Evolutionary conservation across 2,888 invertebrate genomes (phyloP).

Genomic region (Diloba caeruleocephala): DNA sequence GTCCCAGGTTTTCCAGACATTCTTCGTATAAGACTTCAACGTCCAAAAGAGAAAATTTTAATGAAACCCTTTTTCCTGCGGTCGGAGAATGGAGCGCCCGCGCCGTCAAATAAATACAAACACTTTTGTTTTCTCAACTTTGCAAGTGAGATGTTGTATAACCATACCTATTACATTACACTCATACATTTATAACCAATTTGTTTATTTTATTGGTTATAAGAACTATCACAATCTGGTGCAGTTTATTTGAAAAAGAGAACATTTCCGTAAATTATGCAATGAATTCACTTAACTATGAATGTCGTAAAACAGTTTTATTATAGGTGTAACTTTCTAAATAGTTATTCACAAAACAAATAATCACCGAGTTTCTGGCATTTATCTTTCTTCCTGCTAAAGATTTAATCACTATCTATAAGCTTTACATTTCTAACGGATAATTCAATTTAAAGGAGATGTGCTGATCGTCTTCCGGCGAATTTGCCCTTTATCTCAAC

Average conservation of each 20-base stretch:
- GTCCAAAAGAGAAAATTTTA: too few species aligned
- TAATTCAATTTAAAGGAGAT: too few species aligned
- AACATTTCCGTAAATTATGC: slow-evolving; percentile 16
- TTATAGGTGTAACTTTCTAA: not conserved
- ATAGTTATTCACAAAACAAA: not conserved
- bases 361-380: too few species aligned
- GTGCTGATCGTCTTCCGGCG: too few species aligned
- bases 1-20: too few species aligned
- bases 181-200: slow-evolving; percentile 10
- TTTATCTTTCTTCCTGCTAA: not conserved
- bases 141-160: slow-evolving; percentile 17
- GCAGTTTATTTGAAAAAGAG: slow-evolving; percentile 16
- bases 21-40: too few species aligned
- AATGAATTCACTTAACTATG: slow-evolving; percentile 9
- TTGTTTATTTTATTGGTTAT: not conserved
- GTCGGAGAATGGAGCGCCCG: too few species aligned
- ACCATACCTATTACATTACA: slow-evolving; percentile 41
- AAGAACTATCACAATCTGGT: not conserved
- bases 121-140: slow-evolving; percentile 29
- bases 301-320: slow-evolving; percentile 12
- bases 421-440: too few species aligned
- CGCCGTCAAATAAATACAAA: slow-evolving; percentile 46
- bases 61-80: too few species aligned
- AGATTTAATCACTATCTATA: not conserved
- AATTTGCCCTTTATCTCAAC: too few species aligned